Percentiles rank a stretch among this genome's conserved stretches.
Evolutionary conservation across 2,797 vertebrate species (phyloP).

Genomic region (Microctenopoma lineatum): DNA sequence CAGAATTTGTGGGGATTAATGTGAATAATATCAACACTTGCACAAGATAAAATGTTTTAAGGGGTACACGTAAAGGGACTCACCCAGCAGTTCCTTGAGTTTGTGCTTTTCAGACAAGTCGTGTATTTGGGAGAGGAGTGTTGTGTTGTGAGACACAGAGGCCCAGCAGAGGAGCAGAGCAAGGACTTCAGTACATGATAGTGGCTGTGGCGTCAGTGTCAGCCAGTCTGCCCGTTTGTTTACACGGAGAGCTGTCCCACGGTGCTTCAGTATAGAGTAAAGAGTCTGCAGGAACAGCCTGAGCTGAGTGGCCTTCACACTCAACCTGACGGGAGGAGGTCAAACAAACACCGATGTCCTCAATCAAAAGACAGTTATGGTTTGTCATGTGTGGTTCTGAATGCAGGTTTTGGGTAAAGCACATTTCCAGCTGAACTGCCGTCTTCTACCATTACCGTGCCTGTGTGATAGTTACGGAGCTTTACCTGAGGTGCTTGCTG

Average conservation of each 20-base stretch:
- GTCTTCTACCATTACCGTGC: too few species aligned
- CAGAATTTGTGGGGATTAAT: background rate
- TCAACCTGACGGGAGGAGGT: slow-evolving; percentile 72
- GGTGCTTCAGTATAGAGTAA: slow-evolving; percentile 86
- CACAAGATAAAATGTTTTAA: background rate
- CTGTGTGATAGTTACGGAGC: background rate
- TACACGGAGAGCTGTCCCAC: slow-evolving; percentile 64
- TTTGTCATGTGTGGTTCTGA: background rate
- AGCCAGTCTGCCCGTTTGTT: slow-evolving; percentile 78
- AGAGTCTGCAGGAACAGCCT: slow-evolving; percentile 82
- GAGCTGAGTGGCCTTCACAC: slow-evolving; percentile 79
- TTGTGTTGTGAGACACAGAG: slow-evolving; percentile 70
- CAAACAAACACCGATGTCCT: slow-evolving; percentile 41
- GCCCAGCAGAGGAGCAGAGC: slow-evolving; percentile 89
- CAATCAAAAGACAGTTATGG: slow-evolving; percentile 16
- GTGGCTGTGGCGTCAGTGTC: slow-evolving; percentile 75
- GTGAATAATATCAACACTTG: background rate
- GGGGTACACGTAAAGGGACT: slow-evolving; percentile 62
- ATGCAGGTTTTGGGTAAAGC: background rate
- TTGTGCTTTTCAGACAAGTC: slow-evolving; percentile 78
- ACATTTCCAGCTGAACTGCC: background rate
- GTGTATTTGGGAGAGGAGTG: slow-evolving; percentile 83
- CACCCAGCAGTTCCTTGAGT: slow-evolving; percentile 87
- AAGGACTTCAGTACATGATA: slow-evolving; percentile 85
- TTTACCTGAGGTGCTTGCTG: slow-evolving; percentile 86